Base-by-base conservation (phyloP, 2,113 vertebrate species). In the Cricetomys ansorgei region DNA sequence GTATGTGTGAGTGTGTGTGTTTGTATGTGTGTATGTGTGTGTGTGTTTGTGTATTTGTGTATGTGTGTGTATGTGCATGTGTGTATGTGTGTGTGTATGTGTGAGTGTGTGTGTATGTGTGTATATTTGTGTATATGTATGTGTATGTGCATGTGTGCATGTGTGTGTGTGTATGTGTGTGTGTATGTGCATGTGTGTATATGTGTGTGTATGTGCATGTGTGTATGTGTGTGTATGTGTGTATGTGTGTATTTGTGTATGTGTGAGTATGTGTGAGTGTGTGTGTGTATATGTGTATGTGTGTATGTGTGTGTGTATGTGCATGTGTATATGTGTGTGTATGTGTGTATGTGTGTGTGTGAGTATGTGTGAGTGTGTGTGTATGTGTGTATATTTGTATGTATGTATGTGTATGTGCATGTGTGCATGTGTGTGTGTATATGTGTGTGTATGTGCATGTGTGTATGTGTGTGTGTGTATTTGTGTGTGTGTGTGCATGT, bases 1-100 rank as follows among this genome's bases (percentile, higher is more conserved):
- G n/a, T n/a, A n/a, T n/a, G 12, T 2, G 34, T 10, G 65, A 96
- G 94, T 91, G 57, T 97, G 92, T 29, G 31, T 37, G 50, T 95
- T 31, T 43, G 64, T n/a, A 21, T 37, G n/a, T 43, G 10, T 80
- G 72, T 48, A 8, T 25, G 5, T 23, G 15, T 11, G 37, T 86
- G 79, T 27, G 50, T 59, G 19, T 94, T 1, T 31, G 9, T 27
- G 4, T 43, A n/a, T n/a, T n/a, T n/a, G 9, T 31, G 12, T 2
- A 27, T 10, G 94, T 91, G 57, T 97, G 92, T 29, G 31, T 37
- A 40, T 95, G 37, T 43, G 64, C 31, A 21, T 37, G n/a, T 43
- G 10, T 80, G 72, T 48, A 8, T 25, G 5, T 23, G 15, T 11
- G 37, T 86, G 79, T 27, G 50, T 59, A 17, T 94, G 2, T 31